A percentile compares a stretch with the other conserved stretches of the same genome.
Evolutionary conservation across 1,140 invertebrate species (phyloP).

Genomic region (Wiebesia pumilae): DNA sequence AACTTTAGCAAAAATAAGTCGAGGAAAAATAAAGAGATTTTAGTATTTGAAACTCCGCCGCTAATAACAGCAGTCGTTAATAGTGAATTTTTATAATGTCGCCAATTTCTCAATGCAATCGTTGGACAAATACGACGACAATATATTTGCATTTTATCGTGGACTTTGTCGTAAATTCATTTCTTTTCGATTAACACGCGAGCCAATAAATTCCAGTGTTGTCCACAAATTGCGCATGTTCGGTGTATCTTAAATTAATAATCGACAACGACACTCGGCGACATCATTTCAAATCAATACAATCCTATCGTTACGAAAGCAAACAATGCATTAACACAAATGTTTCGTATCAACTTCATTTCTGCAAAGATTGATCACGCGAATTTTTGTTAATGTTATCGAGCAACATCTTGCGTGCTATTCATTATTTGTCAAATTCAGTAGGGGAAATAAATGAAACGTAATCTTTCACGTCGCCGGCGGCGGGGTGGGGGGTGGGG

Average conservation of each 20-base stretch:
- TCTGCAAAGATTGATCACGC: constrained; percentile 10
- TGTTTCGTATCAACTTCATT: background rate
- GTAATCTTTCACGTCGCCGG: constrained; percentile 36
- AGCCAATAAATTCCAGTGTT: too few relatives aligned
- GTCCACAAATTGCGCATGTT: too few relatives aligned
- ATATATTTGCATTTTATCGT: too few relatives aligned
- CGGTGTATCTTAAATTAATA: background rate
- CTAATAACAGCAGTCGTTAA: background rate
- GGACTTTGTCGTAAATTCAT: too few relatives aligned
- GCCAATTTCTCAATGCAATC: too few relatives aligned
- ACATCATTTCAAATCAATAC: background rate
- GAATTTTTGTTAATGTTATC: constrained; percentile 30
- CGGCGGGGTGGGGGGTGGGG: background rate
- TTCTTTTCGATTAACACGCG: too few relatives aligned
- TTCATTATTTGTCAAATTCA: constrained; percentile 45
- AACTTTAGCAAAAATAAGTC: background rate
- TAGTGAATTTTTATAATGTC: too few relatives aligned
- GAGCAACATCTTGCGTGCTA: constrained; percentile 15
- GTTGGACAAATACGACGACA: too few relatives aligned
- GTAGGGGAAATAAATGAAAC: constrained; percentile 32
- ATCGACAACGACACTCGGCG: background rate
- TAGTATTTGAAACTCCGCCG: background rate
- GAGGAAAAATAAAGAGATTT: background rate
- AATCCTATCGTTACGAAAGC: background rate
- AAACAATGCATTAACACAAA: background rate